Conservation (phyloP, 2,888 invertebrate genomes). For the Girardia tigrina region DNA sequence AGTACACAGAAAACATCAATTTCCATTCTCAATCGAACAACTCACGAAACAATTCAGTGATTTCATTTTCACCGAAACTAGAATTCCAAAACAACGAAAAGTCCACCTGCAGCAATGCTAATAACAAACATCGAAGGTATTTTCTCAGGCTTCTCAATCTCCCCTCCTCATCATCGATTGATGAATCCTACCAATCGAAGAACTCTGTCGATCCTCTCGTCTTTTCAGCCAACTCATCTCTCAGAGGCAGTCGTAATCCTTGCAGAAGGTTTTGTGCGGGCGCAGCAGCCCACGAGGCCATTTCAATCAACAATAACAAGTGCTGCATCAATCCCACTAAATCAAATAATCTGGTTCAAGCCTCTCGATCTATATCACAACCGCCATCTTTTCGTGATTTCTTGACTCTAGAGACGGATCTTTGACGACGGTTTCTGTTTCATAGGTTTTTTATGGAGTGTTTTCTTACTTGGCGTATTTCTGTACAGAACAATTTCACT, state of each 20-base stretch:
- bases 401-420: neutral
- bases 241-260: neutral
- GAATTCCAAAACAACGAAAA: neutral
- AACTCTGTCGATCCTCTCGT: neutral
- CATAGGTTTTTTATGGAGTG: neutral
- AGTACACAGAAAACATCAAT: neutral
- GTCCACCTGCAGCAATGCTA: neutral
- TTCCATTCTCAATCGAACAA: constrained; percentile 1
- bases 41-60: neutral
- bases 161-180: neutral
- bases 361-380: constrained; percentile 1
- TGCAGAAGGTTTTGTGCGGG: neutral
- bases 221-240: neutral
- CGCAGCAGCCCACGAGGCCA: neutral
- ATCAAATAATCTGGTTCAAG: neutral
- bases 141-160: neutral
- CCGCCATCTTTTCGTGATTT: constrained; percentile 2
- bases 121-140: constrained; percentile 9
- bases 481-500: too few relatives aligned
- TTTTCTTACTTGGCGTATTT: neutral
- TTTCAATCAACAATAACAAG: neutral
- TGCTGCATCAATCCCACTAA: neutral
- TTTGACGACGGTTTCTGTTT: neutral
- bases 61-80: constrained; percentile 3
- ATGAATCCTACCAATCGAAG: neutral